These are phyloP conservation scores for Silvanus unidentatus DNA, from an alignment of 2,888 invertebrate genomes.

Conservation along the genomic window DNA sequence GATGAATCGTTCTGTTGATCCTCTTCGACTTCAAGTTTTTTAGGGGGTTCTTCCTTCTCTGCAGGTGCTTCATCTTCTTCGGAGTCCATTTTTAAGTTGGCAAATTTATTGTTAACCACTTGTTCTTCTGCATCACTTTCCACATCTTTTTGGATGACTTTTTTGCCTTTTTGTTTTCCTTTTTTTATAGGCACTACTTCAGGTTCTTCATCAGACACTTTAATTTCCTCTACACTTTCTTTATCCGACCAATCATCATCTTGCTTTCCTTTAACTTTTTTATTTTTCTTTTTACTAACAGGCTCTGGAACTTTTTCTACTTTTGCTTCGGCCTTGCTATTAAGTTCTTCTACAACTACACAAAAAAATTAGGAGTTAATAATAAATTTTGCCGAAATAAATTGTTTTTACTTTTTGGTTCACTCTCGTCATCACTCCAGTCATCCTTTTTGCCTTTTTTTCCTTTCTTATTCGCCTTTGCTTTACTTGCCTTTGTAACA, in stretches of 20 bases:
- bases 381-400: not conserved
- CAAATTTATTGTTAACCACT: slow-evolving; percentile 6
- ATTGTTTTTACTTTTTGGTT: slow-evolving; percentile 30
- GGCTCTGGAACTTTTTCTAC: slow-evolving; percentile 7
- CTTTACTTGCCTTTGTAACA: slow-evolving; percentile 32
- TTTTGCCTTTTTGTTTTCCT: too few relatives aligned
- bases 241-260: slow-evolving; percentile 37
- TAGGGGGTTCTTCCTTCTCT: slow-evolving; percentile 12
- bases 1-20: slow-evolving; percentile 14
- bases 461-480: slow-evolving; percentile 48
- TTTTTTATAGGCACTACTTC: slow-evolving; percentile 20
- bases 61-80: slow-evolving; percentile 14
- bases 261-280: slow-evolving; percentile 21
- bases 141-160: slow-evolving; percentile 16
- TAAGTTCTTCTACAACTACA: not conserved
- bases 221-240: slow-evolving; percentile 33
- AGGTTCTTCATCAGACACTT: slow-evolving; percentile 33
- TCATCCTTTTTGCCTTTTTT: slow-evolving; percentile 37
- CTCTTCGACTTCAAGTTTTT: slow-evolving; percentile 5
- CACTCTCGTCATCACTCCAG: slow-evolving; percentile 41
- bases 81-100: slow-evolving; percentile 8
- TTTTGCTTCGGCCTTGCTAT: not conserved
- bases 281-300: slow-evolving; percentile 15
- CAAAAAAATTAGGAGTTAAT: not conserved
- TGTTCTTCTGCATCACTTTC: slow-evolving; percentile 13